Base-by-base conservation (phyloP, 1,140 invertebrate species). In the Lasioglossum baleicum region DNA sequence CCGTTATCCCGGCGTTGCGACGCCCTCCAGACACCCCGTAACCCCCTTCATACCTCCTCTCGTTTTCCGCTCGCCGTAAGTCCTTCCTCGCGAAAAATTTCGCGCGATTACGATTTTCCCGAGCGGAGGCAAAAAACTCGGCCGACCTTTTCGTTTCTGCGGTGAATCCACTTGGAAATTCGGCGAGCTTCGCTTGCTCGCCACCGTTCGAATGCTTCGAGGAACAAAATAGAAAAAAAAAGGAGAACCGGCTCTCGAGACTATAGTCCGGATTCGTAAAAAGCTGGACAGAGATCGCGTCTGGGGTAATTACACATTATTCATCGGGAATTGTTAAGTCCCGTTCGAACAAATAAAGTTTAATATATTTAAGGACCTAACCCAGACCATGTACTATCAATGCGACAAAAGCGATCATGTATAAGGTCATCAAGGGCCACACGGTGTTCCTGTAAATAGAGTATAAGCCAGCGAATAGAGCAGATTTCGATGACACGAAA, bases 31-130 rank as follows among this genome's bases (percentile, higher is more conserved):
- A 35, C 35, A 0, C 26, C 26, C 26, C 26, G 26, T 26, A 26
- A 26, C 26, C 26, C 35, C 35, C 35, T 35, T 5, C 35, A 5
- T 35, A 10, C n/a, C 35, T 11, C 44, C n/a, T 15, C 2, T 15
- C 10, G 15, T 7, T 3, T 0, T 7, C 61, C 61, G 61, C 7
- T n/a, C 56, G n/a, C 61, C 51, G 8, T 42, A 13, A 78, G 76
- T 73, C 76, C 10, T 17, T 17, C n/a, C 7, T 53, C 48, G 61
- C 22, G 40, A 65, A 73, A 79, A 79, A 79, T 79, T 66, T 73
- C 61, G 13, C 40, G 51, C 60, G 70, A 79, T 79, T 79, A 79
- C 72, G 61, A 79, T 73, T 79, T 65, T 65, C 51, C 26, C 26
- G 22, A 26, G 5, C 22, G 7, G 6, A 35, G 20, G 10, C 42